Conservation (phyloP, 2,888 invertebrate species). For the Melieria omissa region DNA sequence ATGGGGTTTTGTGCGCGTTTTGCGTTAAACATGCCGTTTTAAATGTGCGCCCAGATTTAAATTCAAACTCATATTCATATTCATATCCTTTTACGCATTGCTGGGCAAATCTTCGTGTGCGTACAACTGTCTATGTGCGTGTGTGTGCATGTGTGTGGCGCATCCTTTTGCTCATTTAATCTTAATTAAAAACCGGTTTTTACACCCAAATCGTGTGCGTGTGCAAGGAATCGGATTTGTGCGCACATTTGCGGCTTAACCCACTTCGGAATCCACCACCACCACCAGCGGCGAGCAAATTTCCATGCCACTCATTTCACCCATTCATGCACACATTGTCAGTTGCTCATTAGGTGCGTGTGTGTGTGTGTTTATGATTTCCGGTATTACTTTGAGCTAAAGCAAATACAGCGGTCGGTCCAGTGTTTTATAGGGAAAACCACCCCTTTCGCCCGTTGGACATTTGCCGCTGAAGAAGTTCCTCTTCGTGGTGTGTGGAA, state of each 20-base stretch:
- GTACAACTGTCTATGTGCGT: background rate
- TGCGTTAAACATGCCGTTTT: too few species aligned
- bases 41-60: background rate
- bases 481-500: too few species aligned
- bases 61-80: conserved; percentile 32
- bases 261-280: conserved; percentile 33
- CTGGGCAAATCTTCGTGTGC: conserved; percentile 8
- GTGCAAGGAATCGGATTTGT: conserved; percentile 8
- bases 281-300: background rate
- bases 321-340: background rate
- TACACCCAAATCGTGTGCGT: conserved; percentile 35
- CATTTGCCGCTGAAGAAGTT: background rate
- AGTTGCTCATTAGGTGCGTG: background rate
- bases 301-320: too few species aligned
- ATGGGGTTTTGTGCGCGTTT: background rate
- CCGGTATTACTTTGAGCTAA: too few species aligned
- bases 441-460: background rate
- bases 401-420: too few species aligned
- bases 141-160: conserved; percentile 14
- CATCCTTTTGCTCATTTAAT: conserved; percentile 55
- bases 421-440: background rate
- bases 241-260: conserved; percentile 35
- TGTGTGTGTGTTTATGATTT: background rate
- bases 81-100: conserved; percentile 32
- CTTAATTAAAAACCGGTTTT: conserved; percentile 64